phyloP scores from a whole-genome alignment of 2,888 invertebrate genomes.

The Flexamia atlantica region DNA sequence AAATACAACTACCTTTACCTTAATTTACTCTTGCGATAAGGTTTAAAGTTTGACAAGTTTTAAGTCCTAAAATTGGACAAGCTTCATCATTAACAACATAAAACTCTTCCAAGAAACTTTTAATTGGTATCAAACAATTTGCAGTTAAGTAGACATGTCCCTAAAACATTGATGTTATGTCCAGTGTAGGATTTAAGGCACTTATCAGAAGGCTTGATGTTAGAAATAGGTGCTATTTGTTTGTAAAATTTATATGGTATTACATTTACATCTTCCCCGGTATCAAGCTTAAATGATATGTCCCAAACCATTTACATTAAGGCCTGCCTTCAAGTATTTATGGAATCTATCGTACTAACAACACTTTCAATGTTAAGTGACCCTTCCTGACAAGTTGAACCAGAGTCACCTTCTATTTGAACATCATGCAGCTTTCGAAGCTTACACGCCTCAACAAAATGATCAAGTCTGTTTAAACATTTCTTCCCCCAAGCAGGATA shows the following conservation, averaged over 20 bases:
- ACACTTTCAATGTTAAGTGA: slow-evolving; percentile 15
- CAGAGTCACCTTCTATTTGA: not conserved
- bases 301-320: not conserved
- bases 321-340: not conserved
- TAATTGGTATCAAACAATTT: not conserved
- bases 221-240: not conserved
- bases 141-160: not conserved
- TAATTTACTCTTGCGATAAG: not conserved
- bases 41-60: not conserved
- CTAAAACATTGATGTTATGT: not conserved
- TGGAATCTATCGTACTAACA: not conserved
- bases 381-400: not conserved
- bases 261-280: slow-evolving; percentile 12
- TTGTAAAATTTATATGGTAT: slow-evolving; percentile 9
- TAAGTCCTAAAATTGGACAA: slow-evolving; percentile 12
- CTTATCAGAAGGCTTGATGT: not conserved
- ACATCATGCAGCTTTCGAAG: not conserved
- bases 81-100: not conserved
- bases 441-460: slow-evolving; percentile 24
- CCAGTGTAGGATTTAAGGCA: not conserved
- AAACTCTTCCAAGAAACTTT: slow-evolving; percentile 1
- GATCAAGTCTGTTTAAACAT: not conserved
- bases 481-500: not conserved
- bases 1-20: not conserved
- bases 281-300: not conserved